A percentile compares a stretch with the other conserved stretches of the same genome.
Conservation (phyloP, 2,797 vertebrate genomes). For the Psittacula echo region DNA sequence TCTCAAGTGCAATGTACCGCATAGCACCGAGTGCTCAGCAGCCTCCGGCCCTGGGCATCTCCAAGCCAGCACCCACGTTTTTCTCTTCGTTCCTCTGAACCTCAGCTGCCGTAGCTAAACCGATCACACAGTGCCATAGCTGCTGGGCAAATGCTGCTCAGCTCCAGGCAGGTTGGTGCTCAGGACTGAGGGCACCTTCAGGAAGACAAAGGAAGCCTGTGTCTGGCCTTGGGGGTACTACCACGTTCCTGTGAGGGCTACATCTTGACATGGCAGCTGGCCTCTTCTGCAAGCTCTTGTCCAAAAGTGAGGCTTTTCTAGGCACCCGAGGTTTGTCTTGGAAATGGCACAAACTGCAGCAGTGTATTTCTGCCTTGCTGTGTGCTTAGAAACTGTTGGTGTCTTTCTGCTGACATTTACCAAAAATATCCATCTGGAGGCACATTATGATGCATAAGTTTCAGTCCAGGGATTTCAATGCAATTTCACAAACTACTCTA, state of each 20-base stretch:
- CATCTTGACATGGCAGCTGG: not conserved
- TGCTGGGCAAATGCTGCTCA: not conserved
- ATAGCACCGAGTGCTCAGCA: fast-evolving
- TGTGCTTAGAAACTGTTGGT: not conserved
- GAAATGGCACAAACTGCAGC: not conserved
- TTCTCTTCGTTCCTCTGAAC: not conserved
- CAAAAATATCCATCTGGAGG: not conserved
- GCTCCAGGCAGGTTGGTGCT: not conserved
- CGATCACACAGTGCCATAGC: not conserved
- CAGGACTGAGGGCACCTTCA: not conserved
- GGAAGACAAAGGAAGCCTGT: not conserved
- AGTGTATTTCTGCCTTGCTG: not conserved
- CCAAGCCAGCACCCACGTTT: not conserved
- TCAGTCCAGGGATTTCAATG: not conserved
- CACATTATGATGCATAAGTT: not conserved
- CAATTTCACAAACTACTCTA: not conserved
- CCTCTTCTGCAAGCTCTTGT: not conserved
- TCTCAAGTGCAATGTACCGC: not conserved
- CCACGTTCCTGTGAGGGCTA: not conserved
- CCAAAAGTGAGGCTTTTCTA: not conserved
- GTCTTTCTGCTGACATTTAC: not conserved
- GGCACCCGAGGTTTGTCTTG: not conserved
- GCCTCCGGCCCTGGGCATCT: not conserved
- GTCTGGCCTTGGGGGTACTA: not conserved
- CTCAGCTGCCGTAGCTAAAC: fast-evolving